Conservation (phyloP, 2,888 invertebrate species). For the Nephrotoma flavescens region DNA sequence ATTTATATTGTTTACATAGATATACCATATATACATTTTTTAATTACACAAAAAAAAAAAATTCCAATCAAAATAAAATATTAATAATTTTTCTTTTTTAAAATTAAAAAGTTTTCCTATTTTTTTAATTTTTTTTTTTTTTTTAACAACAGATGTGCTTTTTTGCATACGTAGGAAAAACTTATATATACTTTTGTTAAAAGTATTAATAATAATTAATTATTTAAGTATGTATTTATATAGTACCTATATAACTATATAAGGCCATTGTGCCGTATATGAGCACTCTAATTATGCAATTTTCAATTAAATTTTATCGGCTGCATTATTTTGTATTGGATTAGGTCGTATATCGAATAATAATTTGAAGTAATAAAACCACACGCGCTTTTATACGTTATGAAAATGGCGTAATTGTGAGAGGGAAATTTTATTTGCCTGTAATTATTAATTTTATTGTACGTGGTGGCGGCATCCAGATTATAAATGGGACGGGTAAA, state of each 20-base stretch:
- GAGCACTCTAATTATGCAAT: neutral
- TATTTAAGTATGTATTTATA: neutral
- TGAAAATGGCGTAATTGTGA: neutral
- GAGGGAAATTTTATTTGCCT: no score
- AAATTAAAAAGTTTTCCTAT: neutral
- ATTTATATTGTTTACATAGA: neutral
- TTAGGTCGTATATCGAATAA: neutral
- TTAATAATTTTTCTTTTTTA: neutral
- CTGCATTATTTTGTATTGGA: neutral
- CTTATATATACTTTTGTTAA: neutral
- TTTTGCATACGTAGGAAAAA: neutral
- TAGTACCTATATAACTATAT: no score
- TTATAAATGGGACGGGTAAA: no score
- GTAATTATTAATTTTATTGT: no score
- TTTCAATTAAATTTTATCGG: neutral
- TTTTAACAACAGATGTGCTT: neutral
- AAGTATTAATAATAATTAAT: neutral
- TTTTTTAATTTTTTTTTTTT: neutral
- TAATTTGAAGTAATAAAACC: neutral
- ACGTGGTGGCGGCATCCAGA: no score
- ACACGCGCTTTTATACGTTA: neutral
- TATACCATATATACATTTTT: neutral
- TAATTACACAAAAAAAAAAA: neutral
- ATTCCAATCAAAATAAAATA: neutral
- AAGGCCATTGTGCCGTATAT: neutral